phyloP scores from a whole-genome alignment of 2,113 vertebrate genomes.

The Tauraco erythrolophus region DNA sequence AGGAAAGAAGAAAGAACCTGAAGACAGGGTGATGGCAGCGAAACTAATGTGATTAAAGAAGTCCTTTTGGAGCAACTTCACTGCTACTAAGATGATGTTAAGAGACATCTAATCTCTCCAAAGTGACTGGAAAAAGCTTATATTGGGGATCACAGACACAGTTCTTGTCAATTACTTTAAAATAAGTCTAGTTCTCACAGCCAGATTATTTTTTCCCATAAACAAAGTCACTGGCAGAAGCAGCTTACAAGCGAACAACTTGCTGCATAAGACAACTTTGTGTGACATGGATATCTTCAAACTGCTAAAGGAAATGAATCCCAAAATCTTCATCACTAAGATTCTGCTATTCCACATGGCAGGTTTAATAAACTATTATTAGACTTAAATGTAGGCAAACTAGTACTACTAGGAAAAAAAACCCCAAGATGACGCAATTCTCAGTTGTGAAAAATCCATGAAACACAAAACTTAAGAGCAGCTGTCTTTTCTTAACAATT shows the following conservation, averaged over 20 bases:
- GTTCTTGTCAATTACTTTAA: conserved; percentile 47
- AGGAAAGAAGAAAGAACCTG: conserved; percentile 52
- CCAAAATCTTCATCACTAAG: background rate
- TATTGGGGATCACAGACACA: conserved; percentile 44
- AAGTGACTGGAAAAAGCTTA: conserved; percentile 61
- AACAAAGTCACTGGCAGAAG: conserved; percentile 50
- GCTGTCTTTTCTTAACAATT: background rate
- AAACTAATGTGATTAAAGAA: conserved; percentile 68
- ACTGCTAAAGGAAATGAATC: background rate
- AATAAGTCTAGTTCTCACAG: conserved; percentile 57
- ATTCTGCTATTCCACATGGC: background rate
- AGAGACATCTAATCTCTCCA: conserved; percentile 69
- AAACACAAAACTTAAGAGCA: background rate
- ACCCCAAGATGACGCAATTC: background rate
- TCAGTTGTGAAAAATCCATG: background rate
- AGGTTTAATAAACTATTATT: conserved; percentile 23
- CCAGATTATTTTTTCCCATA: conserved; percentile 44
- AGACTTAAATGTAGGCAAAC: background rate
- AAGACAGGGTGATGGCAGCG: conserved; percentile 38
- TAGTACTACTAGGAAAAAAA: background rate
- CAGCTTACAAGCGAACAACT: background rate
- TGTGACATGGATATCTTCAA: background rate
- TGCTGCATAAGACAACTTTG: background rate
- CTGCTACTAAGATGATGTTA: conserved; percentile 46
- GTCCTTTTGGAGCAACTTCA: conserved; percentile 52